Percentiles rank a stretch among this genome's conserved stretches.
Conservation (phyloP, 2,113 vertebrate species). For the Fukomys damarensis region DNA sequence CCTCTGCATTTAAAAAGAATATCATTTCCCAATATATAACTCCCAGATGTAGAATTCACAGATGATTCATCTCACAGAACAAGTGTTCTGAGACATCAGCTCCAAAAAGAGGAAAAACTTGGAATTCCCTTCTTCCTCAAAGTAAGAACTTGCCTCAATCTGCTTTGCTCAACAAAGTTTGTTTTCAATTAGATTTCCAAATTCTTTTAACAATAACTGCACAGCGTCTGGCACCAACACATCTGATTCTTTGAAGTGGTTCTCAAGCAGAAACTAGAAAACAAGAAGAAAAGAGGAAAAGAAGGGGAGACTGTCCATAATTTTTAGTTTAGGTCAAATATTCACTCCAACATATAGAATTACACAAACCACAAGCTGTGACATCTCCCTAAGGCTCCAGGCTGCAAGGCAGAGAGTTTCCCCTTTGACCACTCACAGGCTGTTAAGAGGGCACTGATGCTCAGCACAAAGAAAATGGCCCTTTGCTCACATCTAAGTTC, state of each 20-base stretch:
- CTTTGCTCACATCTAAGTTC: not conserved
- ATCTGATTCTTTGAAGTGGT: conserved; percentile 89
- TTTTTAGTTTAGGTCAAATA: conserved; percentile 57
- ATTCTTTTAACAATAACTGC: conserved; percentile 88
- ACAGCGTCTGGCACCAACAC: conserved; percentile 86
- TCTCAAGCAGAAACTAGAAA: conserved; percentile 74
- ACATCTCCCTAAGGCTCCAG: not conserved
- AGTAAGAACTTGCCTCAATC: conserved; percentile 80
- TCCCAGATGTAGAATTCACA: conserved; percentile 92
- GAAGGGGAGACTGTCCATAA: conserved; percentile 68
- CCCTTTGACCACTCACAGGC: not conserved
- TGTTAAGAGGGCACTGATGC: not conserved
- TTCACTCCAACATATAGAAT: not conserved
- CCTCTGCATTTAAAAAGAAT: conserved; percentile 84
- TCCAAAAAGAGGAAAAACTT: conserved; percentile 82
- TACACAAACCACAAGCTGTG: not conserved
- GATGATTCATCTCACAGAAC: conserved; percentile 89
- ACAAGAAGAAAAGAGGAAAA: conserved; percentile 39
- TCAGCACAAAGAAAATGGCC: not conserved
- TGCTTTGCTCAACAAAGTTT: conserved; percentile 81
- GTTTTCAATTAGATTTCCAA: conserved; percentile 89
- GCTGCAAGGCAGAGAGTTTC: not conserved
- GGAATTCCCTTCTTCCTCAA: conserved; percentile 79
- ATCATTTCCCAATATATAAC: conserved; percentile 89
- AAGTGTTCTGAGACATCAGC: conserved; percentile 90